Evolutionary conservation across 2,797 vertebrate genomes (phyloP), one percentile per base, ranked within the genome.

Genomic region (Mormyrus proboscirostris): DNA sequence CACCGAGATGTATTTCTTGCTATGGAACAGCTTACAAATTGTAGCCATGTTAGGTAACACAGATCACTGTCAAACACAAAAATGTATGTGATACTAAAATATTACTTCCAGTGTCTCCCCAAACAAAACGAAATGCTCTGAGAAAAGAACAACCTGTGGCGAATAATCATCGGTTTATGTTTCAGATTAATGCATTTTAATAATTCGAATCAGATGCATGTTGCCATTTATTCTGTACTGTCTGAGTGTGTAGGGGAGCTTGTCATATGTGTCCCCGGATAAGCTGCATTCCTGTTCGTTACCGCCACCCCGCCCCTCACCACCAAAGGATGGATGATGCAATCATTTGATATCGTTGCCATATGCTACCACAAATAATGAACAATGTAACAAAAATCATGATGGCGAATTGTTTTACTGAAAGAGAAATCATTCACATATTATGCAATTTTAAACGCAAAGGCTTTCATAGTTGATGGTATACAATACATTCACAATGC

Each of bases 261-360:
- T 47, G 69, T 76, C 69, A 76, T 33, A 38, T 29, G 33, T 76
- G 76, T 47, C 76, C 38, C 41, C 44, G 76, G 76, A 47, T 47
- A 44, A 22, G 38, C 76, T 47, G 76, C 41, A 82, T 82, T 82
- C 6, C 76, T 22, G 8, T n/a, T 82, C 76, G 8, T 19, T 41
- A 82, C 41, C 41, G 19, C 2, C 76, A 8, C 41, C 19, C 76
- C 76, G 16, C 76, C 76, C 41, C 76, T 47, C 76, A 19, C 76
- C 19, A 6, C 3, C 41, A 22, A 41, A 19, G 38, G 41, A 82
- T 82, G 76, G 76, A 82, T 82, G 76, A 82, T 82, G 76, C 76
- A 82, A 82, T 47, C 76, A n/a, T 22, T 82, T 82, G 76, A 82
- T 82, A 82, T 47, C 76, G 38, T 82, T 82, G 41, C 76, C 76